Evolutionary conservation across 2,113 vertebrate genomes (phyloP).

Genomic region (Romanogobio albipinnatus): DNA sequence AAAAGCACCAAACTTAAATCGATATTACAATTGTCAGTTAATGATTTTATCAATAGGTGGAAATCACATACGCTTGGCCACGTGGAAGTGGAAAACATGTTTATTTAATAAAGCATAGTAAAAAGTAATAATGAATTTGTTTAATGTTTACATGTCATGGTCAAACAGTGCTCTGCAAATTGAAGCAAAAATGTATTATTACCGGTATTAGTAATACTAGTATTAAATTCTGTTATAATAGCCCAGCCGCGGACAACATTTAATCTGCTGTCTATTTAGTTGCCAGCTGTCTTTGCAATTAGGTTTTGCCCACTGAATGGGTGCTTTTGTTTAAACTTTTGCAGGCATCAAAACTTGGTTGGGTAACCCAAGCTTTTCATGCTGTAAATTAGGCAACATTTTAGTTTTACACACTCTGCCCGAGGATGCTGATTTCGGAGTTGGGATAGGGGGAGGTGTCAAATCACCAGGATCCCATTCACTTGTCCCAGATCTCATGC

Average conservation of each 20-base stretch:
- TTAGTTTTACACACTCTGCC: background rate
- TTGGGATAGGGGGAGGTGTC: constrained; percentile 8
- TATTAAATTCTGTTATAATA: background rate
- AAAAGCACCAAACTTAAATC: too few species aligned
- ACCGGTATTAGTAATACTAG: too few species aligned
- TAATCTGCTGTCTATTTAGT: background rate
- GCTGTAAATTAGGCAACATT: background rate
- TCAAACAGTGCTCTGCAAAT: too few species aligned
- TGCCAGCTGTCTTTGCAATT: background rate
- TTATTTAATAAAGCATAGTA: background rate
- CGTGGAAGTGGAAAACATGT: background rate
- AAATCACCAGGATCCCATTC: constrained; percentile 16
- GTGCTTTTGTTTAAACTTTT: background rate
- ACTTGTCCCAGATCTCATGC: constrained; percentile 37
- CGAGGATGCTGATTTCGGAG: background rate
- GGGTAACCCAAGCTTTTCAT: too few species aligned
- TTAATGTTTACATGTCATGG: too few species aligned
- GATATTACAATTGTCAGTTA: background rate
- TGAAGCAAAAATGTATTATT: too few species aligned
- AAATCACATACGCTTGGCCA: background rate
- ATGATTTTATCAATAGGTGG: background rate
- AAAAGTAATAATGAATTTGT: background rate
- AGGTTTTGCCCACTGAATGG: background rate
- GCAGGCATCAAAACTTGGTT: background rate
- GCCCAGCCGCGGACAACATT: background rate